A percentile compares a stretch with the other conserved stretches of the same genome.
Conservation (phyloP, 1,140 invertebrate genomes). For the Trissolcus basalis region DNA sequence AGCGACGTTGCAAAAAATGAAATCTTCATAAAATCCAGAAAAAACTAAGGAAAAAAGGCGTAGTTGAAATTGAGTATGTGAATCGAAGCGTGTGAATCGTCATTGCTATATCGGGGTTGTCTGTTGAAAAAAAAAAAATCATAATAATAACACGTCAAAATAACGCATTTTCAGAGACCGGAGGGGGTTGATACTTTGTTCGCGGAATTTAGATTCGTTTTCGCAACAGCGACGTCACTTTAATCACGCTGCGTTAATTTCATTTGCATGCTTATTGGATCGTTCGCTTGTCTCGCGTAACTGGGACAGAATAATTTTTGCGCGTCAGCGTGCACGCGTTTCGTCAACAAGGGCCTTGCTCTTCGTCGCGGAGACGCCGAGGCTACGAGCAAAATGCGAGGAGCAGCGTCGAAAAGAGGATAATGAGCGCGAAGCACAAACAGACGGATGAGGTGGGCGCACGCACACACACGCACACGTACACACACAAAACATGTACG, state of each 20-base stretch:
- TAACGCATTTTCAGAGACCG: neutral
- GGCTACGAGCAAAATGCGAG: constrained; percentile 13
- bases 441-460: constrained; percentile 18
- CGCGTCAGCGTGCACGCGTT: constrained; percentile 47
- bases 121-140: no score
- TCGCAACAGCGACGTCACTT: constrained; percentile 40
- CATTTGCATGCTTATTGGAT: constrained; percentile 59
- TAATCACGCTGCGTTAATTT: constrained; percentile 52
- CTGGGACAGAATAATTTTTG: constrained; percentile 59
- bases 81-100: no score
- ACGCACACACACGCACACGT: constrained; percentile 33
- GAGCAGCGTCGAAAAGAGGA: constrained; percentile 35
- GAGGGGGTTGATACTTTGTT: constrained; percentile 6
- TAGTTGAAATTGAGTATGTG: no score
- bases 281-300: constrained; percentile 51
- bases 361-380: constrained; percentile 12
- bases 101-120: no score
- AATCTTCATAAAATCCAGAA: no score
- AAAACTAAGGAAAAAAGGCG: no score
- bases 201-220: constrained; percentile 37
- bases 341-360: constrained; percentile 46
- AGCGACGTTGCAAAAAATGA: no score
- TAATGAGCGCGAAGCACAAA: constrained; percentile 38
- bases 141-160: neutral
- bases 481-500: constrained; percentile 38